Evolutionary conservation across 1,140 invertebrate species (phyloP), one percentile per base, ranked within the genome.

Genomic region (Semibalanus balanoides): DNA sequence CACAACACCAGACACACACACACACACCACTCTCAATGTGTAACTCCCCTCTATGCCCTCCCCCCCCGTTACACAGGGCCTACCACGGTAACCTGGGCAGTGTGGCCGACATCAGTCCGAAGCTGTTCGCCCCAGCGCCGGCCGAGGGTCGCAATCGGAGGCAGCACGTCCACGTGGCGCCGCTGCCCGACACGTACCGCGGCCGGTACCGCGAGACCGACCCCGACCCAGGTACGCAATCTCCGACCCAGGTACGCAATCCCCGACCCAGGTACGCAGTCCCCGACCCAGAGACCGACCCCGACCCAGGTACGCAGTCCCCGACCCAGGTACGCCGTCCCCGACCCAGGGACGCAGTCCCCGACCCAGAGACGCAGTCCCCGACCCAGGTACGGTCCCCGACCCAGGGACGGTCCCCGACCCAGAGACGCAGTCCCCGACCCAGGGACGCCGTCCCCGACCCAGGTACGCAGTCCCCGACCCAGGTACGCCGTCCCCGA

Each of bases 81-180:
- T 90, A 90, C 81, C 89, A 90, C 82, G 89, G 89, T 35, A 86
- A 88, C 81, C 79, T 88, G 5, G 83, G 83, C 27, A 83, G 83
- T 0, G 82, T 86, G 7, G 86, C 88, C 76, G 84, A 87, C 76
- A 84, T 90, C 74, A 89, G 87, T 79, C 87, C 89, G 17, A 87
- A 86, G 77, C 88, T 89, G 79, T 88, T 87, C 78, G 83, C 85
- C 35, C 14, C 19, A 9, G 31, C 78, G 30, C 40, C 85, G 43
- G 14, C 19, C 22, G 31, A 75, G 30, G 22, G 77, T 77, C 22
- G 73, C 31, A 74, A 74, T 72, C 77, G 77, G 28, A 78, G 84
- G 76, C 83, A 78, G 35, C 88, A 86, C 83, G 87, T 89, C 11
- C 88, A 90, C 79, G 84, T 89, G 71, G 85, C 88, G 81, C 85